phyloP scores from a whole-genome alignment of 2,888 invertebrate genomes.

The Heteromurus nitidus region DNA sequence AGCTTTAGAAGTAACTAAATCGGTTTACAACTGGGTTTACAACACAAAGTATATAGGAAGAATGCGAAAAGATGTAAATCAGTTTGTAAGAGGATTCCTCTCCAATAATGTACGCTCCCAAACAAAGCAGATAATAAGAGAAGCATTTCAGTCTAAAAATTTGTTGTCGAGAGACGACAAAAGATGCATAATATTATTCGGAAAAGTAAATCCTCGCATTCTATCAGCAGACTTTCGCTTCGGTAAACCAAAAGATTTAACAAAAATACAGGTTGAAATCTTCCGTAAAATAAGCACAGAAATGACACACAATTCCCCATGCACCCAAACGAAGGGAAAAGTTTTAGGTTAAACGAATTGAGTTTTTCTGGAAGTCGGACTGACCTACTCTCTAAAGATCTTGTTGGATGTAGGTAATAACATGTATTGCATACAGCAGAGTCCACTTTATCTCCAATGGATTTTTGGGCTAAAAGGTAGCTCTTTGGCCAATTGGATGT shows the following conservation, averaged over 20 bases:
- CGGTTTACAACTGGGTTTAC: not conserved
- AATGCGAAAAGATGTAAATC: not conserved
- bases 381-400: slow-evolving; percentile 53
- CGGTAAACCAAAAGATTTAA: no score
- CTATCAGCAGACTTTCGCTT: slow-evolving; percentile 9
- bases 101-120: not conserved
- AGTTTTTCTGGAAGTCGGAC: slow-evolving; percentile 37
- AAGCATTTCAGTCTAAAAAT: not conserved
- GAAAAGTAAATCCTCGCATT: not conserved
- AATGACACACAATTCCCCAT: no score
- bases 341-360: slow-evolving; percentile 27
- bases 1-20: not conserved
- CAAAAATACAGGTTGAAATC: slow-evolving; percentile 8
- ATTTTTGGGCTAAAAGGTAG: no score
- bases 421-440: no score
- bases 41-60: not conserved
- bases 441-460: no score
- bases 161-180: no score
- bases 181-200: not conserved
- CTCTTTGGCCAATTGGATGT: slow-evolving; percentile 7
- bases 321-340: not conserved
- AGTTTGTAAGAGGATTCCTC: slow-evolving; percentile 6
- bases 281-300: no score
- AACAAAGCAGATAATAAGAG: not conserved
- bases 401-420: not conserved